phyloP scores from a whole-genome alignment of 2,113 vertebrate species.

The Crotalus helleri region DNA sequence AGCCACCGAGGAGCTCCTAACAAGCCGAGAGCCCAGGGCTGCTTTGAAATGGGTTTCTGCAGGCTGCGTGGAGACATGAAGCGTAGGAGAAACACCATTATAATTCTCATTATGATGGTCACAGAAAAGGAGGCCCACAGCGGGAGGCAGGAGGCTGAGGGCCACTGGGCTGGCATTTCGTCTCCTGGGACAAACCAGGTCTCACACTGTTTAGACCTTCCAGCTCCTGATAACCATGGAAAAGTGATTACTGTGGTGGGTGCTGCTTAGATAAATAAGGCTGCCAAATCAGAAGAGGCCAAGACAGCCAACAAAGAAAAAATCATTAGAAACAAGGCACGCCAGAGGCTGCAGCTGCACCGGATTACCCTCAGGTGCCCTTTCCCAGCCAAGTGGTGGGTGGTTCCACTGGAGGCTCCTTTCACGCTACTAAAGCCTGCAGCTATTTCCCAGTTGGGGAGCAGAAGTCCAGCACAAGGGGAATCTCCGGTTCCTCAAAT shows the following conservation, averaged over 20 bases:
- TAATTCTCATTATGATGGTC: conserved; percentile 11
- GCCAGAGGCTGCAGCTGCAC: background rate
- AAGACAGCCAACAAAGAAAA: background rate
- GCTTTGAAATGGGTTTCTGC: background rate
- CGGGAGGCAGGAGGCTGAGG: background rate
- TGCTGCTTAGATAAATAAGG: background rate
- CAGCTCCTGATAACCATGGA: background rate
- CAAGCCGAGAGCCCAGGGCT: background rate
- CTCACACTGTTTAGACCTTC: background rate
- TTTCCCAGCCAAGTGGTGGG: background rate
- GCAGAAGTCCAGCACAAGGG: background rate
- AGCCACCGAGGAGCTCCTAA: background rate
- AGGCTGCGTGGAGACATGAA: conserved; percentile 14
- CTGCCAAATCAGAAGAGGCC: background rate
- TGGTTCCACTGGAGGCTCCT: background rate
- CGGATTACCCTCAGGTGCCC: background rate
- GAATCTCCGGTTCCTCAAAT: background rate
- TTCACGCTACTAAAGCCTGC: background rate
- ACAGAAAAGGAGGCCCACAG: background rate
- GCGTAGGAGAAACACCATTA: conserved; percentile 24
- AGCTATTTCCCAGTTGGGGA: too few species aligned
- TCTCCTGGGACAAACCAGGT: background rate
- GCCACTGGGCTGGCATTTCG: background rate
- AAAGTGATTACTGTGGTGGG: background rate
- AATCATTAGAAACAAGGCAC: background rate